These are phyloP conservation scores for Hypsopygia costalis DNA, from an alignment of 2,888 invertebrate species.

Conservation along the genomic window DNA sequence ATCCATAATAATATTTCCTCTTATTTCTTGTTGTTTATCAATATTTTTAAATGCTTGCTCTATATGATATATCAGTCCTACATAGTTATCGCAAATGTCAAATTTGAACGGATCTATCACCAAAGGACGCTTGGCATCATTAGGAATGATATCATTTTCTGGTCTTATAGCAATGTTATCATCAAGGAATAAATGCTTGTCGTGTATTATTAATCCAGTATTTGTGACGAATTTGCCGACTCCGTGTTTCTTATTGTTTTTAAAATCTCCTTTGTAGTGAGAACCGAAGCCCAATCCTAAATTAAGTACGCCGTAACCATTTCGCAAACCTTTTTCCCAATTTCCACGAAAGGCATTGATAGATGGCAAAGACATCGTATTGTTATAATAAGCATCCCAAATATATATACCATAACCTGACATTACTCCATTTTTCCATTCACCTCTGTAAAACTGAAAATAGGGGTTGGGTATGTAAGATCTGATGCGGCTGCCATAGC, in stretches of 20 bases:
- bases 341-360: slow-evolving; percentile 74
- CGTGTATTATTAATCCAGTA: slow-evolving; percentile 72
- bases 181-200: slow-evolving; percentile 70
- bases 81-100: slow-evolving; percentile 52
- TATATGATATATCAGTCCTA: slow-evolving; percentile 68
- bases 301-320: slow-evolving; percentile 70
- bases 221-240: slow-evolving; percentile 76
- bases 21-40: slow-evolving; percentile 45
- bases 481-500: too few relatives aligned
- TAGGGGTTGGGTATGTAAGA: too few relatives aligned
- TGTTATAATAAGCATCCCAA: slow-evolving; percentile 77
- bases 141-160: slow-evolving; percentile 18
- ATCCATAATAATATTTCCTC: slow-evolving; percentile 42
- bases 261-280: slow-evolving; percentile 77
- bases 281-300: slow-evolving; percentile 78
- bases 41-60: slow-evolving; percentile 55
- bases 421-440: slow-evolving; percentile 79
- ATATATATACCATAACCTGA: slow-evolving; percentile 81
- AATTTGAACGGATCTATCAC: slow-evolving; percentile 39
- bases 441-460: slow-evolving; percentile 78
- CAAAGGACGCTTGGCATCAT: slow-evolving; percentile 24
- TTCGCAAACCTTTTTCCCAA: slow-evolving; percentile 77
- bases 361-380: slow-evolving; percentile 73
- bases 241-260: slow-evolving; percentile 79
- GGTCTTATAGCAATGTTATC: slow-evolving; percentile 60